These are phyloP conservation scores for Molanna angustata DNA, from an alignment of 2,888 invertebrate genomes.

Conservation along the genomic window DNA sequence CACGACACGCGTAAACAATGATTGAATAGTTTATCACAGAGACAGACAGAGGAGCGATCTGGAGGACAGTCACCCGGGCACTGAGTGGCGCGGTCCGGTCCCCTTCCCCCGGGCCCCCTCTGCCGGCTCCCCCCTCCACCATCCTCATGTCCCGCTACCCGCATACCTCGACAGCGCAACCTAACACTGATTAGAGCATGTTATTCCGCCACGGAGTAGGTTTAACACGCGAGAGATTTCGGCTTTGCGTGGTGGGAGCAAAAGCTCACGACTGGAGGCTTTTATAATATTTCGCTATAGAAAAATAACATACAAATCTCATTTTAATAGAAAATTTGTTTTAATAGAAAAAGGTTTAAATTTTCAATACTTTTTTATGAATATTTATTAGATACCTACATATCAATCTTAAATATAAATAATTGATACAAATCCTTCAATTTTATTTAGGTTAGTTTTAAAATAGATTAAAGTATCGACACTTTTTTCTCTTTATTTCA, in stretches of 20 bases:
- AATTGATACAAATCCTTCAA: too few relatives aligned
- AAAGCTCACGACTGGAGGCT: slow-evolving; percentile 12
- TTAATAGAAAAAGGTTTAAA: too few relatives aligned
- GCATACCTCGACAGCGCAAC: slow-evolving; percentile 32
- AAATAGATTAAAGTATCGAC: too few relatives aligned
- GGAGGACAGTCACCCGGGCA: slow-evolving; percentile 30
- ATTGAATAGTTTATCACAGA: neutral
- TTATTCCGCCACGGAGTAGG: slow-evolving; percentile 20
- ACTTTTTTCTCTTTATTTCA: too few relatives aligned
- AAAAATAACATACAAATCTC: too few relatives aligned
- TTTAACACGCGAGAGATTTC: slow-evolving; percentile 18
- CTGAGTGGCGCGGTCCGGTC: slow-evolving; percentile 14
- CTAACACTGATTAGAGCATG: slow-evolving; percentile 28
- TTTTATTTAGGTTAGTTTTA: too few relatives aligned
- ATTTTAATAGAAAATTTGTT: too few relatives aligned
- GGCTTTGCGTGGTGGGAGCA: slow-evolving; percentile 8
- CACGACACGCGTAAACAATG: slow-evolving; percentile 21
- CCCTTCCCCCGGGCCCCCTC: slow-evolving; percentile 44
- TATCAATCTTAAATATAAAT: too few relatives aligned
- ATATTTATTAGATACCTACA: too few relatives aligned
- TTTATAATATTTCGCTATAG: too few relatives aligned
- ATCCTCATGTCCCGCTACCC: slow-evolving; percentile 41
- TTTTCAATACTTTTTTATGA: too few relatives aligned
- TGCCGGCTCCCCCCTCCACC: slow-evolving; percentile 37
- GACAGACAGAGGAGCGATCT: slow-evolving; percentile 17